Conservation (phyloP, 2,797 vertebrate species). For the Sebastiscus albofasciatus region DNA sequence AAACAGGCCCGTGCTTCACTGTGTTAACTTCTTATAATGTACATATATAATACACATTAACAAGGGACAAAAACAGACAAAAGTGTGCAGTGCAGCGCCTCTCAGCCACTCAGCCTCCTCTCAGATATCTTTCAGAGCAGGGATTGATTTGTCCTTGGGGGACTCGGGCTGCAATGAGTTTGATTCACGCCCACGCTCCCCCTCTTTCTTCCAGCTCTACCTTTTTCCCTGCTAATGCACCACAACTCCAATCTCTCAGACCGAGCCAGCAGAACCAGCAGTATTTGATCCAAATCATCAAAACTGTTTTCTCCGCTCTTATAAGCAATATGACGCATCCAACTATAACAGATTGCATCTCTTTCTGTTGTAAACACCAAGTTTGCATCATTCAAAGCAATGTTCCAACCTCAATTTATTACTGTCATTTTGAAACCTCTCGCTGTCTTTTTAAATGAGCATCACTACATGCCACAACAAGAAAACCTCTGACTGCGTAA, state of each 20-base stretch:
- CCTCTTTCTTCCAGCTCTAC: constrained; percentile 21
- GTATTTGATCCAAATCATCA: constrained; percentile 11
- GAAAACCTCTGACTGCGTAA: constrained; percentile 38
- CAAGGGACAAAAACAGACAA: neutral
- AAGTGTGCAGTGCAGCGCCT: constrained; percentile 6
- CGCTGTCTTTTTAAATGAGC: constrained; percentile 12
- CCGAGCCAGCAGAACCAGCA: neutral
- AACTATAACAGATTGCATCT: constrained; percentile 4
- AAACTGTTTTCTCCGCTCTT: constrained; percentile 18
- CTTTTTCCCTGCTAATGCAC: constrained; percentile 28
- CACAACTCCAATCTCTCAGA: constrained; percentile 5
- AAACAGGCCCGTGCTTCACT: neutral
- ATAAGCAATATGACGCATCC: neutral
- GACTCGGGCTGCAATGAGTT: constrained; percentile 41
- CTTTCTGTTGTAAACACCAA: constrained; percentile 11
- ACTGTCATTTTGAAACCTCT: neutral
- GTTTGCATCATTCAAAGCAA: constrained; percentile 31
- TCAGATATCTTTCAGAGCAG: constrained; percentile 67
- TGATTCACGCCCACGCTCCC: constrained; percentile 45
- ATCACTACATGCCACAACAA: constrained; percentile 51
- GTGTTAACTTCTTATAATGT: neutral
- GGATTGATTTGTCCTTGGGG: constrained; percentile 61
- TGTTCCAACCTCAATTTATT: neutral
- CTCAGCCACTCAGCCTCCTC: constrained; percentile 28
- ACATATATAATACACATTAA: neutral